A percentile compares a stretch with the other conserved stretches of the same genome.
Conservation (phyloP, 2,888 invertebrate genomes). For the Zootermopsis nevadensis region DNA sequence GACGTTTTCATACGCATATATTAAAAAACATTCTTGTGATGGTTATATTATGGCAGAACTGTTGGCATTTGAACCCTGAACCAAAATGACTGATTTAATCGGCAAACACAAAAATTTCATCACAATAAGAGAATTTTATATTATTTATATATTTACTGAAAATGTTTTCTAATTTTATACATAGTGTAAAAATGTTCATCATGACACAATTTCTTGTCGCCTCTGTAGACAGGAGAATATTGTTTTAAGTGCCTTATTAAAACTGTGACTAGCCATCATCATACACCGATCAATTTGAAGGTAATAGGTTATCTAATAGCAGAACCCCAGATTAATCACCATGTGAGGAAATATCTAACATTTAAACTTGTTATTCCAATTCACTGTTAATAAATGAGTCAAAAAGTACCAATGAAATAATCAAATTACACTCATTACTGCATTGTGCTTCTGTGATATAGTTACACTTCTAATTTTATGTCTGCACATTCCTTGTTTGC, state of each 20-base stretch:
- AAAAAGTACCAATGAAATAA: not conserved
- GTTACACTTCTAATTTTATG: not conserved
- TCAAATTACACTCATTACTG: too few relatives aligned
- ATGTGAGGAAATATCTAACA: not conserved
- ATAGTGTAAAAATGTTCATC: not conserved
- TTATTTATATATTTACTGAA: not conserved
- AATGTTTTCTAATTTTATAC: not conserved
- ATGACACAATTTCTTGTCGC: conserved; percentile 16
- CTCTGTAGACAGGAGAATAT: not conserved
- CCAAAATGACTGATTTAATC: not conserved
- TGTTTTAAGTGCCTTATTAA: not conserved
- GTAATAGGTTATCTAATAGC: not conserved
- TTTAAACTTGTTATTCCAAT: not conserved
- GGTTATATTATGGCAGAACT: not conserved
- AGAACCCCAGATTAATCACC: not conserved
- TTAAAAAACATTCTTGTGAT: not conserved
- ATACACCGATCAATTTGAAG: not conserved
- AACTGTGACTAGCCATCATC: not conserved
- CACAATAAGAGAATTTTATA: not conserved
- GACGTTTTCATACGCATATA: not conserved
- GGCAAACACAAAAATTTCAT: not conserved
- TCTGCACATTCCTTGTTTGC: not conserved
- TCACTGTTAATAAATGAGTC: not conserved
- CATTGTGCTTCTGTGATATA: not conserved
- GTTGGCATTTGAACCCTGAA: not conserved